Evolutionary conservation across 30 jellyfish, hydroid and myxozoan genomes (phyloP), one percentile per base, ranked within the genome.

Genomic region (Aurelia sp.): DNA sequence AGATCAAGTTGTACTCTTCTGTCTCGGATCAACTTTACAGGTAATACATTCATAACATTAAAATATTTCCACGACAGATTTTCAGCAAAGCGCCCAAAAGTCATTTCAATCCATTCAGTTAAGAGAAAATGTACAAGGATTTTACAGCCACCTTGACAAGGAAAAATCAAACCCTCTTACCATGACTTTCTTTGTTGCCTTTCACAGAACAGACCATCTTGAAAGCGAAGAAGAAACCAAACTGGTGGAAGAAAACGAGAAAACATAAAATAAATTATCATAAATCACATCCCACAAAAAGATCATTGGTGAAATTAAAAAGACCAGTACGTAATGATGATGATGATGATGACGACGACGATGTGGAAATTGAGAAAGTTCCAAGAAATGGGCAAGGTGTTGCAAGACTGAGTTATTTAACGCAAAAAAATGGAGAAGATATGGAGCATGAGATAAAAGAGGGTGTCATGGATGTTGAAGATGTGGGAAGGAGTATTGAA

Each of bases 331-430:
- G 40, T 1, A 61, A 86, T n/a, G 95, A 86, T 22, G 94, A 82
- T 40, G 85, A 82, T 41, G 93, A 84, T 61, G 93, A 73, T 33
- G 87, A 84, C 52, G 87, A 72, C 37, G 87, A 62, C 73, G 87
- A 84, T 65, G 93, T 53, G 10, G 74, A 50, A 53, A 55, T 84
- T 11, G 90, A 78, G 86, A 62, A 78, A 21, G 87, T 87, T 66
- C 96, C 90, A 66, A 70, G 90, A 41, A 87, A 81, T 66, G 98
- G 98, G 6, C 85, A 74, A 35, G 98, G 95, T 18, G 97, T 88
- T 33, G 96, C 98, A 8, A 58, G 89, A 31, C 60, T 93, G 53
- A 93, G 98, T 75, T 93, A 88, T 70, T 59, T 79, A 68, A 93
- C 98, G 76, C 97, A 93, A 76, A 86, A 50, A 52, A 79, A 88